These are phyloP conservation scores for Phocides pigmalion DNA, from an alignment of 1,140 invertebrate species.

Conservation along the genomic window DNA sequence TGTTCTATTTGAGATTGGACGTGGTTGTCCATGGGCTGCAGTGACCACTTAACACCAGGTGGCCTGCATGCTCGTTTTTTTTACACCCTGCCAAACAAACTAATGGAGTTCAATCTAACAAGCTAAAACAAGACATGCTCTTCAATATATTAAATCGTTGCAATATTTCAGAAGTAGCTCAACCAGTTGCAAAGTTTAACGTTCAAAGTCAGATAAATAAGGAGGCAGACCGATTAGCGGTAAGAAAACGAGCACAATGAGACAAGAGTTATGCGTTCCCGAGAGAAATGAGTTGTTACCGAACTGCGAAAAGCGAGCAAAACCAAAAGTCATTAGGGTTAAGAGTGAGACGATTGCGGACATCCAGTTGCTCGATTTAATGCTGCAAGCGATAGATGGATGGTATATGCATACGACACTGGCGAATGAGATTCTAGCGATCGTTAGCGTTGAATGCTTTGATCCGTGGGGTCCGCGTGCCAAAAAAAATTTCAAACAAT, in stretches of 20 bases:
- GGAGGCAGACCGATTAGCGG: conserved; percentile 32
- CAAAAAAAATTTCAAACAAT: no score
- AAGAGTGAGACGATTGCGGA: conserved; percentile 3
- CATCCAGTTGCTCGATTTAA: conserved; percentile 30
- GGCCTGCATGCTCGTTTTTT: no score
- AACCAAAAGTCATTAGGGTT: conserved; percentile 44
- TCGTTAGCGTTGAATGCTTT: no score
- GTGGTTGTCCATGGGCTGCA: no score
- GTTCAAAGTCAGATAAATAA: conserved; percentile 27
- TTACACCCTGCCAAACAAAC: no score
- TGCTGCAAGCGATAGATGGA: not conserved
- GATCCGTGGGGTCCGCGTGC: no score
- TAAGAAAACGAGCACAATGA: conserved; percentile 26
- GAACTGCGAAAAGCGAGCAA: conserved; percentile 37
- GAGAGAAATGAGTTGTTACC: conserved; percentile 40
- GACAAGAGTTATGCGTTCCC: conserved; percentile 21
- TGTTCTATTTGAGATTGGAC: no score
- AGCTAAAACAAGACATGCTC: conserved; percentile 2
- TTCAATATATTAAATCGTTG: conserved; percentile 21
- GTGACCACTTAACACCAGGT: no score
- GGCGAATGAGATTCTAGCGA: not conserved
- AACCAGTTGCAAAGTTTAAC: conserved; percentile 19
- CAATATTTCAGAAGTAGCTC: conserved; percentile 19
- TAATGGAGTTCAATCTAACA: not conserved
- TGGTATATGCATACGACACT: not conserved